Conservation (phyloP, 2,888 invertebrate species). For the Tipula unca region DNA sequence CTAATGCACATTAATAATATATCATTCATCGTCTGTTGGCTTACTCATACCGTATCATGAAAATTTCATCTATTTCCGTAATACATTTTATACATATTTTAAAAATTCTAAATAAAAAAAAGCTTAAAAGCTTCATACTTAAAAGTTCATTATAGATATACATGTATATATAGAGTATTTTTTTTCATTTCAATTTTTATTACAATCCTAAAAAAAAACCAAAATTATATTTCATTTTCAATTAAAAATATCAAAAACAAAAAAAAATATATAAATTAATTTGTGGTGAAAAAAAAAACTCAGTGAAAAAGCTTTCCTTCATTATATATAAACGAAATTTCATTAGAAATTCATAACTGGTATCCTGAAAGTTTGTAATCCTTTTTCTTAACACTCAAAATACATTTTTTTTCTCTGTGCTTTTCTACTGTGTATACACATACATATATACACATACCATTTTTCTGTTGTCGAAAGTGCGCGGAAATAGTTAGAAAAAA, state of each 20-base stretch:
- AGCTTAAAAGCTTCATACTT: background rate
- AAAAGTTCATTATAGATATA: background rate
- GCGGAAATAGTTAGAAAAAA: background rate
- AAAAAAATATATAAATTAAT: background rate
- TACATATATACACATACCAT: background rate
- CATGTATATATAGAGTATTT: background rate
- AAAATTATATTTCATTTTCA: background rate
- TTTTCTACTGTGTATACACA: background rate
- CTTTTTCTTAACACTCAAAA: background rate
- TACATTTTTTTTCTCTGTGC: background rate
- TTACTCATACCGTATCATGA: background rate
- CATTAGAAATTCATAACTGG: conserved; percentile 8
- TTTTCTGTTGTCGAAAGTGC: background rate
- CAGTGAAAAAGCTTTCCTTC: background rate
- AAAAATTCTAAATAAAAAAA: background rate
- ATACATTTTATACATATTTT: background rate
- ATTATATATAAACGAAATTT: background rate
- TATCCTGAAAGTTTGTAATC: background rate
- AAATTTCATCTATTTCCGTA: background rate
- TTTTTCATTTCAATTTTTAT: background rate
- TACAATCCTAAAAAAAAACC: background rate
- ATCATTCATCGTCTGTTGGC: background rate
- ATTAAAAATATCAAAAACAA: background rate
- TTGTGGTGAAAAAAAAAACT: background rate
- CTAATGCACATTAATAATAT: background rate